phyloP scores from a whole-genome alignment of 2,888 invertebrate species.

The Pyrgus malvae region DNA sequence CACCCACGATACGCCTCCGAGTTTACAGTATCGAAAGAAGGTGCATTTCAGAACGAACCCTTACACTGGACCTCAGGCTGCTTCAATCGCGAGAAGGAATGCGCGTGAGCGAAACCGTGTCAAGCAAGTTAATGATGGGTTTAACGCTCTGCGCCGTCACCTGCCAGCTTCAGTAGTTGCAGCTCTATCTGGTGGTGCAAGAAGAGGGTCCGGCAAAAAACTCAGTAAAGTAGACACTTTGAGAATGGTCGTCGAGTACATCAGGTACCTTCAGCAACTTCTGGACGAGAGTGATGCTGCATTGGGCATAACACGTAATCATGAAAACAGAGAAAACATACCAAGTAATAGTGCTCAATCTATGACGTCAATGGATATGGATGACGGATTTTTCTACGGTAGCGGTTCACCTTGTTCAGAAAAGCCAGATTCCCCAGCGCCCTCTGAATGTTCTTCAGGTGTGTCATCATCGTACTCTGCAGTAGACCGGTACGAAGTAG shows the following conservation, averaged over 20 bases:
- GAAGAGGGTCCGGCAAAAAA: slow-evolving; percentile 91
- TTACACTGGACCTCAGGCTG: slow-evolving; percentile 87
- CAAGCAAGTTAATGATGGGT: slow-evolving; percentile 97
- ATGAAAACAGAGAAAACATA: slow-evolving; percentile 74
- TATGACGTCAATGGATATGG: slow-evolving; percentile 75
- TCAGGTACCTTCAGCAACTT: slow-evolving; percentile 89
- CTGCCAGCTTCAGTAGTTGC: slow-evolving; percentile 91
- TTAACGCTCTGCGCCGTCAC: slow-evolving; percentile 93
- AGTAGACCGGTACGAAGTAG: slow-evolving; percentile 68
- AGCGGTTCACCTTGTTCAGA: slow-evolving; percentile 84
- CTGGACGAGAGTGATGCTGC: slow-evolving; percentile 87
- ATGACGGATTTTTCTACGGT: slow-evolving; percentile 75
- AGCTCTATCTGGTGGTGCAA: slow-evolving; percentile 83
- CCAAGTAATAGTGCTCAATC: slow-evolving; percentile 58
- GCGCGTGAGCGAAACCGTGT: slow-evolving; percentile 97
- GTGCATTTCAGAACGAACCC: slow-evolving; percentile 86
- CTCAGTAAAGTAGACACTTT: slow-evolving; percentile 95
- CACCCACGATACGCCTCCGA: slow-evolving; percentile 78
- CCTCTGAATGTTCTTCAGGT: slow-evolving; percentile 85
- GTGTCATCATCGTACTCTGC: slow-evolving; percentile 76
- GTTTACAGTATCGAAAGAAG: slow-evolving; percentile 86
- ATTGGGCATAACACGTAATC: slow-evolving; percentile 69
- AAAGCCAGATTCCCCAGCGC: slow-evolving; percentile 87
- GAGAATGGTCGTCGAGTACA: slow-evolving; percentile 94
- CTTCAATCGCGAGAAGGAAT: slow-evolving; percentile 94